Percentiles rank a stretch among this genome's conserved stretches.
phyloP scores from a whole-genome alignment of 2,888 invertebrate species.

The Lasioglossum oenotherae region DNA sequence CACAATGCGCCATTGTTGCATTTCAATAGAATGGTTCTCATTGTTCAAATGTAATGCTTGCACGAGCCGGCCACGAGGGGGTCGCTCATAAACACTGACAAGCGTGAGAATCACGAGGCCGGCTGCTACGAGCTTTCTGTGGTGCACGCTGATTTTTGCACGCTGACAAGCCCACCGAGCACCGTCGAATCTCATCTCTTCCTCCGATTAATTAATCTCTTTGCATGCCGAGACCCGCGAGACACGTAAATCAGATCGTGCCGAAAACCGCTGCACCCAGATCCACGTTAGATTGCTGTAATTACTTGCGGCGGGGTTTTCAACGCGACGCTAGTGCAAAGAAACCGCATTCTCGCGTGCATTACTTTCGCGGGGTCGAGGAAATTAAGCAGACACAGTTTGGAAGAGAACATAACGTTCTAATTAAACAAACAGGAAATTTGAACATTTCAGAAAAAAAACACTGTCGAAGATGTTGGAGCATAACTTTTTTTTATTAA shows the following conservation, averaged over 20 bases:
- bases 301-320: slow-evolving; percentile 30
- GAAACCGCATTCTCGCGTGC: background rate
- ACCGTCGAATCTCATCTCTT: slow-evolving; percentile 47
- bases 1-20: slow-evolving; percentile 70
- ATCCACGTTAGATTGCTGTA: slow-evolving; percentile 24
- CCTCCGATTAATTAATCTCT: slow-evolving; percentile 59
- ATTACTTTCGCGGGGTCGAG: background rate
- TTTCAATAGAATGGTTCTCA: slow-evolving; percentile 69
- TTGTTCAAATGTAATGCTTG: slow-evolving; percentile 67
- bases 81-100: slow-evolving; percentile 64
- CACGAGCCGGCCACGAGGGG: slow-evolving; percentile 51
- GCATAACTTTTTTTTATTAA: background rate
- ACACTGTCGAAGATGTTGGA: background rate
- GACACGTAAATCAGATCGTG: slow-evolving; percentile 37
- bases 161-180: slow-evolving; percentile 10
- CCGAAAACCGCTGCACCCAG: slow-evolving; percentile 19
- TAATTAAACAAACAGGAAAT: background rate
- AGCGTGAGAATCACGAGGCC: slow-evolving; percentile 52
- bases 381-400: background rate
- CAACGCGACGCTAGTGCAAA: background rate
- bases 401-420: background rate
- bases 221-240: slow-evolving; percentile 23
- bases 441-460: background rate
- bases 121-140: slow-evolving; percentile 30
- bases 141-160: slow-evolving; percentile 57